Evolutionary conservation across 2,888 invertebrate species (phyloP).

Genomic region (Julus scandinavius): DNA sequence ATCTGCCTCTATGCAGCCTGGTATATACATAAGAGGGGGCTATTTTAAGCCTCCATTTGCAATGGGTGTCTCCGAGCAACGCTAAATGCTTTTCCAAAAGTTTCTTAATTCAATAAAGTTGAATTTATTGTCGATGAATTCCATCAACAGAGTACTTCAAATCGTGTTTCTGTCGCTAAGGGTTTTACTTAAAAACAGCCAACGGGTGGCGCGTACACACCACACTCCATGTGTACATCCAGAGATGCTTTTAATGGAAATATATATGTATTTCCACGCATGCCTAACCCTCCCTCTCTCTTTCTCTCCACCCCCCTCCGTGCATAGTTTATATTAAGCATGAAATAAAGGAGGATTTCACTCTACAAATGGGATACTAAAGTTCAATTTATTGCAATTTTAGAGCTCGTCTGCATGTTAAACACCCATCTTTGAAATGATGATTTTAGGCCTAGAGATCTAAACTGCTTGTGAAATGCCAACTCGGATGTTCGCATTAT

Average conservation of each 20-base stretch:
- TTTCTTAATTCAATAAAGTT: constrained; percentile 53
- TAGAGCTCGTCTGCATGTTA: constrained; percentile 33
- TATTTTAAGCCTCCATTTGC: background rate
- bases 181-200: constrained; percentile 9
- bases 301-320: background rate
- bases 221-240: background rate
- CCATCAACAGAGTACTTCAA: constrained; percentile 49
- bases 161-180: constrained; percentile 52
- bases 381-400: constrained; percentile 33
- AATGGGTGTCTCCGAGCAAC: constrained; percentile 22
- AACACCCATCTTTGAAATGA: constrained; percentile 26
- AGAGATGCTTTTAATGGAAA: constrained; percentile 7
- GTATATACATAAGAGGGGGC: background rate
- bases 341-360: constrained; percentile 33
- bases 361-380: constrained; percentile 33
- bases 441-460: constrained; percentile 8
- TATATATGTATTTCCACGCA: constrained; percentile 8
- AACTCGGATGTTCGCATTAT: background rate
- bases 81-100: constrained; percentile 51
- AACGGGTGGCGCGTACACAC: background rate
- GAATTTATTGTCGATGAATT: constrained; percentile 54
- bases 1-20: background rate
- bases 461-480: background rate
- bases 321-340: constrained; percentile 33
- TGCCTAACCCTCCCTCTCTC: background rate